Evolutionary conservation across 2,797 vertebrate species (phyloP), one percentile per base, ranked within the genome.

Genomic region (Poeciliopsis paucimaculata): DNA sequence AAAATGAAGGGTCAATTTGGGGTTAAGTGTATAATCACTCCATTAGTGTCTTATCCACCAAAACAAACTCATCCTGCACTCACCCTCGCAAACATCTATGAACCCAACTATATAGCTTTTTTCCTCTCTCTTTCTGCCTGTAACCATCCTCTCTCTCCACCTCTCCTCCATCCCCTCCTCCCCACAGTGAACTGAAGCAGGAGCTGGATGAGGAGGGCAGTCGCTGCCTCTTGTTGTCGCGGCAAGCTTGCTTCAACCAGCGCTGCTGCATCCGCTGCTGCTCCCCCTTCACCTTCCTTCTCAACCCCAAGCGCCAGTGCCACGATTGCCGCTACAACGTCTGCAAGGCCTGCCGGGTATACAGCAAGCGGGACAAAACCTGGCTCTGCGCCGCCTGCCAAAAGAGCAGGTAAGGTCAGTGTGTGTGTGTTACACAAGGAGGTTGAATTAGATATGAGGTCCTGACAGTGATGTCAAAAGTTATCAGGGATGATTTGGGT

Each of bases 241-340:
- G 95, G 82, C 97, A 98, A 93, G 94, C 92, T 81, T 96, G 96
- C 92, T 99, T 99, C 86, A 97, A 98, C 46, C 96, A 96, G 86
- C 97, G 95, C 88, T 99, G 98, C 94, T 99, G 98, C 83, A 99
- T 99, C 93, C 97, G 97, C 88, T 99, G 98, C 91, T 99, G 98
- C 77, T 92, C 96, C 0, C 96, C 97, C 36, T 99, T 99, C 95
- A 96, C 96, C 7, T 98, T 98, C 88, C 95, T 99, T 20, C 95
- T 99, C 92, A 98, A 98, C 92, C 96, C 97, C 88, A 97, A 95
- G 86, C 95, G 96, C 3, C 95, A 87, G 79, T 99, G 98, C 49
- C 87, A 83, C 5, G 97, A 97, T 87, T 99, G 98, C 91, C 93
- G 88, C 78, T 98, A 96, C 94, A 97, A 97, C 68, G 93, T 99